Evolutionary conservation across 2,113 vertebrate species (phyloP), one percentile per base, ranked within the genome.

Genomic region (Gallinago media): DNA sequence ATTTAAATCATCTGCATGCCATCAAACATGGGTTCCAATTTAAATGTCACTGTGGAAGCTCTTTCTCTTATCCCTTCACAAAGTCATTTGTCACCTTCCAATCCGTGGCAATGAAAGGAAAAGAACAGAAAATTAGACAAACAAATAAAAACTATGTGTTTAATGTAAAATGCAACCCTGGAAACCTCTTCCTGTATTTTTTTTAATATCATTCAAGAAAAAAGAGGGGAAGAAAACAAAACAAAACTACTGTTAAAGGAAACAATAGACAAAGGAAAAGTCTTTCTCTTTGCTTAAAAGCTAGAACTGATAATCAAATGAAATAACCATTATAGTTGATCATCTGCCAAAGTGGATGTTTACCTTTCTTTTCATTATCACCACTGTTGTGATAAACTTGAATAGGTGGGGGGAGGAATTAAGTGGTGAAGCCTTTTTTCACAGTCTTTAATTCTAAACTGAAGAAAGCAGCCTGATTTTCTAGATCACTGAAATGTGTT

Each of bases 1-100:
- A 96, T 95, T 97, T 96, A 96, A 94, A 96, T 96, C 94, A 94
- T 91, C 81, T 82, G 65, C 66, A 59, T 70, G 36, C 85, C 85
- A 84, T 96, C 96, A 94, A 93, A 52, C 70, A 44, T 14, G 62
- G 61, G 46, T 56, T 85, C 36, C 55, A 94, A 91, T 95, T 88
- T 96, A 88, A 92, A 91, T 78, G 86, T 93, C 88, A 94, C 72
- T 3, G 29, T 58, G 68, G 85, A 92, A 95, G 74, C 55, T 79
- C 79, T 74, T 88, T 72, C 65, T 66, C 89, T 92, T 67, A 79
- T 87, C 58, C 70, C 36, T 55, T 92, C 92, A 52, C 67, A 47
- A 82, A 83, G 88, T 82, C 66, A 82, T 96, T 94, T 96, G 81
- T 87, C 75, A 95, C 56, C 65, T 89, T 91, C 92, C 85, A 93